Conservation (phyloP, 1,140 invertebrate genomes). For the Drosophila sechellia region DNA sequence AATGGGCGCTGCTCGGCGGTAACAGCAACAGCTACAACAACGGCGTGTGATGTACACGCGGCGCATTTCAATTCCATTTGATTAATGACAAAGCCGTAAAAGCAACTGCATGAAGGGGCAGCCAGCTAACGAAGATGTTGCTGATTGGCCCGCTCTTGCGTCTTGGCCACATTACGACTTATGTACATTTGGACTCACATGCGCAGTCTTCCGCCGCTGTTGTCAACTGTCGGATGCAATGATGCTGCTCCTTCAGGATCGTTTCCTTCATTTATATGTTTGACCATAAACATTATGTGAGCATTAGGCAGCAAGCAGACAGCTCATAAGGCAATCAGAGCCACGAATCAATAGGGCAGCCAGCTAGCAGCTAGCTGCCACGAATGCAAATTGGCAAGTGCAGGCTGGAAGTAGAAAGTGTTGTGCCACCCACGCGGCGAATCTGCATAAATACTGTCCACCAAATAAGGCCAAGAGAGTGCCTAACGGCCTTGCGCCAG, state of each 20-base stretch:
- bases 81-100: slow-evolving; percentile 83
- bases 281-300: slow-evolving; percentile 63
- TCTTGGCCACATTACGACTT: slow-evolving; percentile 1
- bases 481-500: slow-evolving; percentile 46
- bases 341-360: slow-evolving; percentile 28
- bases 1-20: slow-evolving; percentile 72
- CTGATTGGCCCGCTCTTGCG: slow-evolving; percentile 61
- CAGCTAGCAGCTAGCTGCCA: slow-evolving; percentile 33
- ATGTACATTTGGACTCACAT: not conserved
- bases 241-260: slow-evolving; percentile 14
- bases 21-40: slow-evolving; percentile 41
- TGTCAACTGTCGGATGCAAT: slow-evolving; percentile 76
- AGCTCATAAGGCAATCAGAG: slow-evolving; percentile 58
- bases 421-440: slow-evolving; percentile 63
- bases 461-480: slow-evolving; percentile 67
- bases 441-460: slow-evolving; percentile 65
- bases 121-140: slow-evolving; percentile 71
- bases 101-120: slow-evolving; percentile 63
- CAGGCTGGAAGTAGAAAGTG: slow-evolving; percentile 67
- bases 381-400: slow-evolving; percentile 56
- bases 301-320: slow-evolving; percentile 39
- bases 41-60: slow-evolving; percentile 77
- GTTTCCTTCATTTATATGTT: slow-evolving; percentile 43
- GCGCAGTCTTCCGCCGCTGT: slow-evolving; percentile 42
- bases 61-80: slow-evolving; percentile 83